Conservation (phyloP, 37 sponge, comb jelly and placozoan species). For the Cladorhizidae sp. region DNA sequence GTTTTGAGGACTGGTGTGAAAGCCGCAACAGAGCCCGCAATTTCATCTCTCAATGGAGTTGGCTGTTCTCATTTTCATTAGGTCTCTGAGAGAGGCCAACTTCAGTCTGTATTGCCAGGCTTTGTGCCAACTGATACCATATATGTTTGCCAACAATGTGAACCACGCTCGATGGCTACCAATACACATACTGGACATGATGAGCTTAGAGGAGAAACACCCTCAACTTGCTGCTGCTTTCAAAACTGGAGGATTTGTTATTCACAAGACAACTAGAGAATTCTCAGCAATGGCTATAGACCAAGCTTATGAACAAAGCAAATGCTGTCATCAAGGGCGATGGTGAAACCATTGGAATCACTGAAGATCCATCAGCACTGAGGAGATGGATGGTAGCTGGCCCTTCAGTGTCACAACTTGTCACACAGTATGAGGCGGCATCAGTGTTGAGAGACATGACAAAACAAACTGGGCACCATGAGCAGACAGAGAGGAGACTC, state of each 20-base stretch:
- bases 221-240: neutral
- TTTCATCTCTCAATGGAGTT: constrained; percentile 8
- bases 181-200: constrained; percentile 15
- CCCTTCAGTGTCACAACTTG: constrained; percentile 14
- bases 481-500: constrained; percentile 30
- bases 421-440: neutral
- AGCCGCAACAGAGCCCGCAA: constrained; percentile 15
- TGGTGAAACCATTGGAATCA: constrained; percentile 28
- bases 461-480: constrained; percentile 32
- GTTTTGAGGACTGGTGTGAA: constrained; percentile 12
- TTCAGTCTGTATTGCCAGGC: constrained; percentile 25
- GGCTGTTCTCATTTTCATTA: constrained; percentile 4
- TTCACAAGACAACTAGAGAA: constrained; percentile 33
- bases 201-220: neutral
- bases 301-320: constrained; percentile 3
- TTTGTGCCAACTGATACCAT: neutral
- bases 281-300: constrained; percentile 21
- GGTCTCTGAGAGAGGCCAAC: constrained; percentile 11
- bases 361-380: constrained; percentile 25
- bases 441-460: neutral
- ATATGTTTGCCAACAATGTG: constrained; percentile 5
- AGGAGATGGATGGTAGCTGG: constrained; percentile 43
- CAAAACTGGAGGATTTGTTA: neutral
- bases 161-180: constrained; percentile 27
- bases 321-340: constrained; percentile 20